These are phyloP conservation scores for Cebus imitator DNA, from an alignment of 2,113 vertebrate species.

Conservation along the genomic window DNA sequence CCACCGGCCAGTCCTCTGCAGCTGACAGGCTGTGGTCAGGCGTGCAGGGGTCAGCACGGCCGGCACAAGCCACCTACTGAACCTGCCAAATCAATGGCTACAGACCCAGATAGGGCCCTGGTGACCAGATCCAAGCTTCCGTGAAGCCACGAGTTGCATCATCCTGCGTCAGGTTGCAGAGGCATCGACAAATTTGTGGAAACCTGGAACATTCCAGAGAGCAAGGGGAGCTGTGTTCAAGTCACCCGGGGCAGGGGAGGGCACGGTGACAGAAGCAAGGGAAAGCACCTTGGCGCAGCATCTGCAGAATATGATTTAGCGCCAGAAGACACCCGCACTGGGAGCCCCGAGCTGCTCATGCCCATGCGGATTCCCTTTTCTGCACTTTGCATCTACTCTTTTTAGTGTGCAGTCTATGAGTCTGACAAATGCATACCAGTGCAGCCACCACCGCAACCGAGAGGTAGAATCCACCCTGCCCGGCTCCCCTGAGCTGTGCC, in stretches of 20 bases:
- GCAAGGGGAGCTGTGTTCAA: background rate
- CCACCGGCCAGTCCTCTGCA: background rate
- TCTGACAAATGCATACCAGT: background rate
- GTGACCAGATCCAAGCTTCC: background rate
- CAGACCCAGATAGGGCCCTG: fast-evolving
- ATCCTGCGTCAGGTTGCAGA: background rate
- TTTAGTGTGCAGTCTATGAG: fast-evolving
- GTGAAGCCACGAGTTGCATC: background rate
- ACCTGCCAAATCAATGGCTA: background rate
- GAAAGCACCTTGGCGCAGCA: background rate
- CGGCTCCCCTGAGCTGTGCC: background rate
- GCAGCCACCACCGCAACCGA: background rate
- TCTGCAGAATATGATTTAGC: no score
- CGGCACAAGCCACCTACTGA: background rate
- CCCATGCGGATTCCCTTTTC: background rate
- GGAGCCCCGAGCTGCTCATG: no score
- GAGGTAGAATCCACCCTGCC: background rate
- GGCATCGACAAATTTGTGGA: background rate
- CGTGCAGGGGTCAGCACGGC: fast-evolving
- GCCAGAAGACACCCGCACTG: no score
- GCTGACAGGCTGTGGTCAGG: background rate
- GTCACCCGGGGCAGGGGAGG: no score
- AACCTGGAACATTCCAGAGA: no score
- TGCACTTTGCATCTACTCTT: no score
- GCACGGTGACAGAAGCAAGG: fast-evolving